These are phyloP conservation scores for Scolopax bukidnonensis DNA, from an alignment of 2,797 vertebrate genomes.

Conservation along the genomic window DNA sequence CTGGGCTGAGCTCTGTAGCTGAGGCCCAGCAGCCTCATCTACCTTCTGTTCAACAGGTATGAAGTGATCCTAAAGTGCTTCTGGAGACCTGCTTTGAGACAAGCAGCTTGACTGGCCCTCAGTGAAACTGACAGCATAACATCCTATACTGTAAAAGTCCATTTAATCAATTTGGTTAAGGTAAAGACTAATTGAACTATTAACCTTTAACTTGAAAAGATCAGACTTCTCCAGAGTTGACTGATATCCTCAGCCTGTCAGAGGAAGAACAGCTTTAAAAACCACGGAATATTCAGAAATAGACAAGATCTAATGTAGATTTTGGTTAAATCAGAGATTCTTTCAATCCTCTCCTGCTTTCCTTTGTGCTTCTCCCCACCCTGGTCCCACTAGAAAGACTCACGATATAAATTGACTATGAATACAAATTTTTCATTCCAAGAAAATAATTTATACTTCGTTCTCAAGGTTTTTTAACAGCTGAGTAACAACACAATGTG, in stretches of 20 bases:
- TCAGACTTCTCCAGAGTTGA: neutral
- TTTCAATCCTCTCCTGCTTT: neutral
- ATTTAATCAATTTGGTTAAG: neutral
- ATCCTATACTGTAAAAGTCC: neutral
- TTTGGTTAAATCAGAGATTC: neutral
- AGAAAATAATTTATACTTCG: neutral
- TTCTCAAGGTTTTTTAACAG: neutral
- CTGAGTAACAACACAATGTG: neutral
- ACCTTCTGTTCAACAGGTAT: neutral
- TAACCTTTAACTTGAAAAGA: neutral
- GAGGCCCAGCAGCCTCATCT: neutral
- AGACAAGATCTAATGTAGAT: neutral
- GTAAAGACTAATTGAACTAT: neutral
- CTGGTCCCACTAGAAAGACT: neutral
- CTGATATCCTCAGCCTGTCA: neutral
- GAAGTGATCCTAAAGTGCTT: neutral
- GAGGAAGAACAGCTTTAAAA: neutral
- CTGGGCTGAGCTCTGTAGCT: neutral
- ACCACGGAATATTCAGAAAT: neutral
- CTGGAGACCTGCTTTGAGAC: neutral
- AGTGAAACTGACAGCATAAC: neutral
- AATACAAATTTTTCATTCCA: neutral
- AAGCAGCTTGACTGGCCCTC: neutral
- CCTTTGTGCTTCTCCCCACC: fast-evolving
- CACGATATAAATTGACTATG: neutral